Evolutionary conservation across 2,888 invertebrate genomes (phyloP).

Genomic region (Aricia artaxerxes): DNA sequence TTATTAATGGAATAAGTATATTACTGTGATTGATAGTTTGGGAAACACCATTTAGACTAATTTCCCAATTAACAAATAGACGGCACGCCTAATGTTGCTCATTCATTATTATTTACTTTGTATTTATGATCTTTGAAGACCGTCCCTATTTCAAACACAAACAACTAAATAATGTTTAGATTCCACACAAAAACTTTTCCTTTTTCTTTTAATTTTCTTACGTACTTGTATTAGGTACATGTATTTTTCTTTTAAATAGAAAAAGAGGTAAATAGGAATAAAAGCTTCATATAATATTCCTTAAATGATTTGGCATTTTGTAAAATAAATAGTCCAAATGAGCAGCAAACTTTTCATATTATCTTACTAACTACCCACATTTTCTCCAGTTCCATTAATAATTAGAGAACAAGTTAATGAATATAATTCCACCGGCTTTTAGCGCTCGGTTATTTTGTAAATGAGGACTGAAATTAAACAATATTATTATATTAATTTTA

Average conservation of each 20-base stretch:
- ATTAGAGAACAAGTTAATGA: not conserved
- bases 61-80: not conserved
- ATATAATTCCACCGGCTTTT: not conserved
- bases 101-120: not conserved
- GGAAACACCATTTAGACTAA: not conserved
- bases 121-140: not conserved
- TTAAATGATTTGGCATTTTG: not conserved
- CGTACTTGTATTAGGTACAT: not conserved
- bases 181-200: not conserved
- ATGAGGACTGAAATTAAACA: not conserved
- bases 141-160: not conserved
- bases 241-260: not conserved
- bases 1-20: not conserved
- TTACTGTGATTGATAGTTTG: not conserved
- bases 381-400: not conserved
- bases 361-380: not conserved
- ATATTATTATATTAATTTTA: not conserved
- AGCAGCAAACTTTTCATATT: not conserved
- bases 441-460: not conserved
- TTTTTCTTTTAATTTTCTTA: not conserved
- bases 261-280: not conserved
- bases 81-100: not conserved
- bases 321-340: not conserved
- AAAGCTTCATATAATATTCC: not conserved
- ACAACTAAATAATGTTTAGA: not conserved